Base-by-base conservation (phyloP, 1,140 invertebrate species). In the Zeugodacus cucurbitae region DNA sequence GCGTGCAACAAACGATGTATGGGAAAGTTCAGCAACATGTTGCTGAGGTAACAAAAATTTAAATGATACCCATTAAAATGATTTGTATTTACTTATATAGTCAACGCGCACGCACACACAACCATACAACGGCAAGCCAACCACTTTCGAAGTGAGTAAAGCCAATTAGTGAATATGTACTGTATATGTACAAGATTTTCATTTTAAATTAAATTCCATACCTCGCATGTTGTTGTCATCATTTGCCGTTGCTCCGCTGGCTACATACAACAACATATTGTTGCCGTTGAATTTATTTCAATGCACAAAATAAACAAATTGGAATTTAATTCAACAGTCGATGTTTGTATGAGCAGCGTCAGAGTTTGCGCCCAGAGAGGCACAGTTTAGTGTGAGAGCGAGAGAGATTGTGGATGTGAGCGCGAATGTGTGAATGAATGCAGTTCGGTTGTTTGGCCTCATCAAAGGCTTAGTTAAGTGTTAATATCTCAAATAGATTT, bases 21-120 rank as follows among this genome's bases (percentile, higher is more conserved):
- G 17, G 1, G 17, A 5, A 14, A 91, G 89, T 59, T 70, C 89
- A n/a, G 90, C 91, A 91, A 90, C 91, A 92, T 92, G 91, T 91
- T 90, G 91, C 91, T 89, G 87, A 91, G 90, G 90, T 90, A 91
- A 92, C 92, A 92, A 92, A 92, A 92, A 91, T 90, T 90, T 91
- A 90, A 91, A 82, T 92, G 90, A 92, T 91, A 86, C 58, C 62
- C 91, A 92, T 92, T 92, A 92, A 92, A 92, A 92, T 92, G 91
- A 91, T 92, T 92, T 92, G 88, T 82, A 87, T 87, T 37, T 87
- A 92, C 89, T 91, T 88, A 22, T 87, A n/a, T 26, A 70, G 6
- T 59, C 26, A 41, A 4, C 11, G 48, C 14, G 20, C 3, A 54
- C 17, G 48, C 14, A 26, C 59, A 57, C 32, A 44, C 41, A 57